These are phyloP conservation scores for Pseudocheirus occidentalis DNA, from an alignment of 2,797 vertebrate genomes.

Conservation along the genomic window DNA sequence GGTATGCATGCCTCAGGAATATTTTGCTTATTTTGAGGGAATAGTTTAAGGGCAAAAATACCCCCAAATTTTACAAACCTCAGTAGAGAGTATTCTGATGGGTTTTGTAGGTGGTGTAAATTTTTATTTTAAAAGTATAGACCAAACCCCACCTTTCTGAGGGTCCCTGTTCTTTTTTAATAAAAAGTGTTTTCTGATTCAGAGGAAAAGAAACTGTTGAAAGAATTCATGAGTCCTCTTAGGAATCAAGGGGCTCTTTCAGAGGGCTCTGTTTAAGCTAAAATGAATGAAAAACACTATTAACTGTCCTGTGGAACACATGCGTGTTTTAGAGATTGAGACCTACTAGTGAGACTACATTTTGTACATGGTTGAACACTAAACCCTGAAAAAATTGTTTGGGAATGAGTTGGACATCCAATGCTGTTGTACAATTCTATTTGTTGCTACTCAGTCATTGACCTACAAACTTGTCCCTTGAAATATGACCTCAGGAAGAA, in stretches of 20 bases:
- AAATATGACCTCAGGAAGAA: constrained; percentile 20
- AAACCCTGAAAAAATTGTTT: constrained; percentile 58
- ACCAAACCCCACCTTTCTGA: constrained; percentile 43
- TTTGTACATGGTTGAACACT: constrained; percentile 61
- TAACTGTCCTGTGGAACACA: constrained; percentile 64
- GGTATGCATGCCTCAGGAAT: background rate
- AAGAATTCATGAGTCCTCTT: constrained; percentile 62
- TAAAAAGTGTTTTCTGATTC: constrained; percentile 62
- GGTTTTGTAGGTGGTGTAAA: constrained; percentile 61
- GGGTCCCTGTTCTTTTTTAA: constrained; percentile 42
- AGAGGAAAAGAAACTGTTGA: constrained; percentile 70
- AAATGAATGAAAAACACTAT: constrained; percentile 60
- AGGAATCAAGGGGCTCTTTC: constrained; percentile 64
- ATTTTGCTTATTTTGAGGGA: background rate
- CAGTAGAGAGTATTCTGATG: constrained; percentile 68
- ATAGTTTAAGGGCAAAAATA: background rate
- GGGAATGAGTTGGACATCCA: constrained; percentile 19
- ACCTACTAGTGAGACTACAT: constrained; percentile 60
- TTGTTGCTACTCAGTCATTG: background rate
- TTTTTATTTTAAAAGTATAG: constrained; percentile 25
- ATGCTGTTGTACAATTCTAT: background rate
- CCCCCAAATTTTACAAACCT: constrained; percentile 29
- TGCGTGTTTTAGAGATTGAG: constrained; percentile 63
- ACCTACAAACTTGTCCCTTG: constrained; percentile 27
- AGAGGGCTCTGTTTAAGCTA: constrained; percentile 65